A percentile compares a stretch with the other conserved stretches of the same genome.
phyloP scores from a whole-genome alignment of 2,797 vertebrate genomes.

The Distichodus sexfasciatus region DNA sequence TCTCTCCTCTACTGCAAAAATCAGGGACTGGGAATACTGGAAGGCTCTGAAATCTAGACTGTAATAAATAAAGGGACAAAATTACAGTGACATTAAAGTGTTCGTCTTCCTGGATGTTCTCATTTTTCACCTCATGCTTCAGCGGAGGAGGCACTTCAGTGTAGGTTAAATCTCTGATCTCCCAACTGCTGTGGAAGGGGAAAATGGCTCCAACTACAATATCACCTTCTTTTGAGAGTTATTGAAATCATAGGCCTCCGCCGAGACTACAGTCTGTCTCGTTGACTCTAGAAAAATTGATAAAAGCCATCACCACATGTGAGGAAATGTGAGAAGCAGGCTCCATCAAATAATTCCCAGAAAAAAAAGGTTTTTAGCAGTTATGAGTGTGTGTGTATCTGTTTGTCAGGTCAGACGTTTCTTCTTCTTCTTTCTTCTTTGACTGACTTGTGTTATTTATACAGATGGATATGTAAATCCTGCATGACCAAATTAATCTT shows the following conservation, averaged over 20 bases:
- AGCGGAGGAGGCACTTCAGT: slow-evolving; percentile 53
- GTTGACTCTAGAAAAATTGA: slow-evolving; percentile 52
- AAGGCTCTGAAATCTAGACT: slow-evolving; percentile 71
- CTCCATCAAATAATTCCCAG: slow-evolving; percentile 32
- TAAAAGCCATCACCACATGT: slow-evolving; percentile 25
- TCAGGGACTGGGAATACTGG: slow-evolving; percentile 67
- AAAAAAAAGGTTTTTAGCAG: background rate
- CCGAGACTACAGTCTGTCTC: slow-evolving; percentile 52
- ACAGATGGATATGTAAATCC: background rate
- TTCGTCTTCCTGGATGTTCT: background rate
- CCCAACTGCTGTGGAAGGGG: slow-evolving; percentile 70
- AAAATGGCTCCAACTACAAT: slow-evolving; percentile 71
- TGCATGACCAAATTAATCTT: slow-evolving; percentile 25
- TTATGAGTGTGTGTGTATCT: background rate
- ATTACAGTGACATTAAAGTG: background rate
- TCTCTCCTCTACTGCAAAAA: slow-evolving; percentile 72
- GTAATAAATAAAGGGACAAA: background rate
- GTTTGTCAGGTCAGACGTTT: background rate
- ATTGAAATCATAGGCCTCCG: slow-evolving; percentile 57
- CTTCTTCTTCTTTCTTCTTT: background rate
- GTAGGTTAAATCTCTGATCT: slow-evolving; percentile 53
- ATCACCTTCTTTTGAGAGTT: slow-evolving; percentile 66
- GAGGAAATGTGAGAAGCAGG: slow-evolving; percentile 15
- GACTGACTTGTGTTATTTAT: slow-evolving; percentile 34
- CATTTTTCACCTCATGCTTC: slow-evolving; percentile 64